phyloP scores from a whole-genome alignment of 2,113 vertebrate genomes.

The Elanoides forficatus region DNA sequence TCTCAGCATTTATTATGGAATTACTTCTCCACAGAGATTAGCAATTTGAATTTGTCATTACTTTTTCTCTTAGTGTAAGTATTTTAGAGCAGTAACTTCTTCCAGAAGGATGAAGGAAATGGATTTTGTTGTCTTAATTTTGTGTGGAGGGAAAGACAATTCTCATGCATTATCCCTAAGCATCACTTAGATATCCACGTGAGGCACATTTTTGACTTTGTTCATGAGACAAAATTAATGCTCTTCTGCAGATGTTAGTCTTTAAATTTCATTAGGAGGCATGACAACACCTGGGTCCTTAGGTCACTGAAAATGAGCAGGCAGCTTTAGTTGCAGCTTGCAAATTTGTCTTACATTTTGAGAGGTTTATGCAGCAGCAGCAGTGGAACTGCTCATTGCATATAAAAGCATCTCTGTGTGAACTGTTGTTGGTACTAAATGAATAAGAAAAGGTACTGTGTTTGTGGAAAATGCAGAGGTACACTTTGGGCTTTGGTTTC shows the following conservation, averaged over 20 bases:
- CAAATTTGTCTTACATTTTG: not conserved
- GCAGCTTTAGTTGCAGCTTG: not conserved
- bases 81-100: conserved; percentile 6
- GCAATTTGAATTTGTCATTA: conserved; percentile 14
- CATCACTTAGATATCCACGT: not conserved
- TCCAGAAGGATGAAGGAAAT: not conserved
- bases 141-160: not conserved
- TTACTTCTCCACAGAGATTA: conserved; percentile 15
- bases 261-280: not conserved
- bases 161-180: not conserved
- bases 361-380: not conserved
- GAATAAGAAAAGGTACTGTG: not conserved
- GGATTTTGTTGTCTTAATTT: conserved; percentile 2
- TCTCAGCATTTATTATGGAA: not conserved
- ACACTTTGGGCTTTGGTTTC: not conserved
- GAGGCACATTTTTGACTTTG: not conserved
- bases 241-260: not conserved
- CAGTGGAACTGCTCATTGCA: not conserved
- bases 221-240: not conserved
- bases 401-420: not conserved
- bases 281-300: not conserved
- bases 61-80: conserved; percentile 18
- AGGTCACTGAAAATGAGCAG: not conserved
- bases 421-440: not conserved
- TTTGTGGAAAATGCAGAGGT: not conserved